A percentile compares a stretch with the other conserved stretches of the same genome.
Conservation (phyloP, 1,140 invertebrate species). For the Cydia amplana region DNA sequence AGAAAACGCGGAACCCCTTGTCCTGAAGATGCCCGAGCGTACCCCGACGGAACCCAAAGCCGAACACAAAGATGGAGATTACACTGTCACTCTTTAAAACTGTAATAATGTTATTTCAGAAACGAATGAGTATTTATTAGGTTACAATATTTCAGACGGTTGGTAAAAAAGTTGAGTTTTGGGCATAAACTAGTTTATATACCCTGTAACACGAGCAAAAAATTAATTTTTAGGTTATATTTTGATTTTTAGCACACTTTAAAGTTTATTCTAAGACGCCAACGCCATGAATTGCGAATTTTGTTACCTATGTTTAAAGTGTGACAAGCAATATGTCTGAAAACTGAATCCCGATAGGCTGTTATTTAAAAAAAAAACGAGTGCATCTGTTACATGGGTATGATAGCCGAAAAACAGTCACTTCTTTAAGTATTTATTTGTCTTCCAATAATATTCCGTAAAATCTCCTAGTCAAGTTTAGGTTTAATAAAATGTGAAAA, state of each 20-base stretch:
- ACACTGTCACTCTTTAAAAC: constrained; percentile 66
- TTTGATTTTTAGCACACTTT: too few species aligned
- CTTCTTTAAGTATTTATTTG: constrained; percentile 10
- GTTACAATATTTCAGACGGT: too few species aligned
- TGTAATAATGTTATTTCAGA: not conserved
- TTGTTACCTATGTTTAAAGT: too few species aligned
- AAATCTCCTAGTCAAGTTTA: constrained; percentile 20
- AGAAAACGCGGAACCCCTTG: constrained; percentile 67
- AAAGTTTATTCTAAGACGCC: too few species aligned
- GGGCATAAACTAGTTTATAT: too few species aligned
- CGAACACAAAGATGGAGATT: constrained; percentile 69
- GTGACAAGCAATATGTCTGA: not conserved
- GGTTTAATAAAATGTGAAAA: not conserved
- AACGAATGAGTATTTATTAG: not conserved
- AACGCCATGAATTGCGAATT: too few species aligned
- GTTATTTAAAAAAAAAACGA: not conserved
- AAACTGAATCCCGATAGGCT: not conserved
- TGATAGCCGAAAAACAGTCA: not conserved
- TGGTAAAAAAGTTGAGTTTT: too few species aligned
- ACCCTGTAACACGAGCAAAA: too few species aligned
- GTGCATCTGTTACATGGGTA: not conserved
- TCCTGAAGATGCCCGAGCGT: constrained; percentile 66
- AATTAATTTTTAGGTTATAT: too few species aligned
- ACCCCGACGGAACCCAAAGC: constrained; percentile 54
- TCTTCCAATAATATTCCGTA: not conserved